Evolutionary conservation across 2,797 vertebrate genomes (phyloP), one percentile per base, ranked within the genome.

Genomic region (Distichodus sexfasciatus): DNA sequence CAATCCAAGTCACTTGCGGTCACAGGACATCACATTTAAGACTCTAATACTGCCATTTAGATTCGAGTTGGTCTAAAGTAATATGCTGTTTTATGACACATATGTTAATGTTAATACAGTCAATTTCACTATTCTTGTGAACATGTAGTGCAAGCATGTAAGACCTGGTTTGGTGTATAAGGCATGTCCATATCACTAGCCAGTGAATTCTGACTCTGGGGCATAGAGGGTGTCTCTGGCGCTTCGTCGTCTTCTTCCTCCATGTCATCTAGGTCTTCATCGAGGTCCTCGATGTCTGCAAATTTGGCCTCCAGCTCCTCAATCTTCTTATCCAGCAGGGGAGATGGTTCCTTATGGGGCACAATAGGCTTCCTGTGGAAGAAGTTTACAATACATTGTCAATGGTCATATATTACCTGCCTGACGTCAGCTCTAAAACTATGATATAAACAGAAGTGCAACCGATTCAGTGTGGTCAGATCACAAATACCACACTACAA

Each of bases 291-390:
- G 53, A 97, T 81, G 79, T 99, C 97, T 0, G 95, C 96, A 90
- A 99, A 93, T 82, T 98, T 98, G 29, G 94, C 89, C 87, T 99
- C 97, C 58, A 99, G 87, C 79, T 98, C 95, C 11, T 95, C 93
- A 71, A 99, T 99, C 82, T 98, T 99, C 86, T 97, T 98, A 85
- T 97, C 85, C 84, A 99, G 86, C 66, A 98, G 85, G 11, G 97
- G 97, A 29, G 97, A 99, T 0, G 95, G 95, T 54, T 97, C 96
- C 71, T 99, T 99, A 81, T 96, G 95, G 69, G 96, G 96, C 81
- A 98, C 91, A 1, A 98, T 92, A 24, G 94, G 86, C 84, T 99
- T 99, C 81, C 97, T 99, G 51, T 5, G 0, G 36, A 66, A 65
- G 8, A 72, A 44, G 8, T 0, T 0, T 43, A 40, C 19, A 2